Percentiles rank a stretch among this genome's conserved stretches.
Conservation (phyloP, 2,113 vertebrate genomes). For the Myiagra hebetior region DNA sequence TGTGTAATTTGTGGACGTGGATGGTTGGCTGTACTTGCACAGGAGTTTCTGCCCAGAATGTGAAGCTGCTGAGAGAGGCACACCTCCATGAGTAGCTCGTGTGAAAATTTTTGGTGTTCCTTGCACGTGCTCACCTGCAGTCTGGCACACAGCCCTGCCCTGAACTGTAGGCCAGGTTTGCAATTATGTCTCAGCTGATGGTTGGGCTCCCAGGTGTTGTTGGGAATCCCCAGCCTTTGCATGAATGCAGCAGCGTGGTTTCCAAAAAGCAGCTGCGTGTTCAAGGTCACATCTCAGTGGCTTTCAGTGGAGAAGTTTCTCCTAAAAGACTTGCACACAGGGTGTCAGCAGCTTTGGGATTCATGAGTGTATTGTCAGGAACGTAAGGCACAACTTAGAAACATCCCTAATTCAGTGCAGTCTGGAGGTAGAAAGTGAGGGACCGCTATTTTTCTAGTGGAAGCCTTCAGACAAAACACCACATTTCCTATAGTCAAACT, state of each 20-base stretch:
- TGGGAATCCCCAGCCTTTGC: not conserved
- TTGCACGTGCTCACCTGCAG: accelerated
- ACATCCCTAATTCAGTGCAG: not conserved
- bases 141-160: not conserved
- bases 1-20: not conserved
- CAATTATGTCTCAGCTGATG: not conserved
- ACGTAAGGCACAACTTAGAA: not conserved
- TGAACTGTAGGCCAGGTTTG: not conserved
- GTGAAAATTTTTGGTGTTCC: not conserved
- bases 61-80: not conserved
- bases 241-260: accelerated
- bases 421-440: not conserved
- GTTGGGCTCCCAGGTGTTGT: not conserved
- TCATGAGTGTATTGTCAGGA: not conserved
- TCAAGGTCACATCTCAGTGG: not conserved
- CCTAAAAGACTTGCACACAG: not conserved
- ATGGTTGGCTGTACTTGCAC: not conserved
- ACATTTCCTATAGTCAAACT: not conserved
- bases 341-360: not conserved
- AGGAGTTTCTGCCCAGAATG: not conserved
- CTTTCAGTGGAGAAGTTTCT: not conserved
- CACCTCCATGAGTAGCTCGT: not conserved
- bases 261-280: not conserved
- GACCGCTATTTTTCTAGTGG: not conserved
- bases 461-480: not conserved